Conservation (phyloP, 2,888 invertebrate genomes). For the Tetheella fluctuosa region DNA sequence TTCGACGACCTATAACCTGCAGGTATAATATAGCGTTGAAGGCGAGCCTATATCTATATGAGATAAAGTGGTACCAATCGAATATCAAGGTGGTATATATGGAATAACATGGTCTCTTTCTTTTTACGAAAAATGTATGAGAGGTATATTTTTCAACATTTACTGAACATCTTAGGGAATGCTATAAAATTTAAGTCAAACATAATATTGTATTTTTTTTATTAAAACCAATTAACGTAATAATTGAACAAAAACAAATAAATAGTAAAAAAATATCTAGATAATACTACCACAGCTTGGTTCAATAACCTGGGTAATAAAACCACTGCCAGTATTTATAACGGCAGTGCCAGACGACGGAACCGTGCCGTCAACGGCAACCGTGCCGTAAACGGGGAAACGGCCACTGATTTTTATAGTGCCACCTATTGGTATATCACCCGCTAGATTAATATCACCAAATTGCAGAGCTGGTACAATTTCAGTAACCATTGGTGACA, state of each 20-base stretch:
- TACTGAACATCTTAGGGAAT: too few relatives aligned
- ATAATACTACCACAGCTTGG: slow-evolving; percentile 17
- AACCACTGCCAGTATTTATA: slow-evolving; percentile 53
- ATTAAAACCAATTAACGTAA: not conserved
- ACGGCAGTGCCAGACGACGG: slow-evolving; percentile 63
- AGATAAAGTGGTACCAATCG: too few relatives aligned
- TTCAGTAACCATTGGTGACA: slow-evolving; percentile 61
- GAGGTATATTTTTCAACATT: too few relatives aligned
- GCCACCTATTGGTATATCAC: slow-evolving; percentile 67
- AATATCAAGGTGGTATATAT: too few relatives aligned
- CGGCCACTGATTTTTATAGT: slow-evolving; percentile 65
- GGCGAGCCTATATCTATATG: too few relatives aligned
- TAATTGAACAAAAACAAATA: slow-evolving; percentile 19
- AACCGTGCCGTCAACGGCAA: slow-evolving; percentile 62
- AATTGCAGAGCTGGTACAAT: slow-evolving; percentile 62
- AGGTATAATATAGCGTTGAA: too few relatives aligned
- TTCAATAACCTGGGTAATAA: slow-evolving; percentile 25
- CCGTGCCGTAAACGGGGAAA: slow-evolving; percentile 70
- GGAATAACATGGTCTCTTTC: too few relatives aligned
- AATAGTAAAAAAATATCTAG: slow-evolving; percentile 17
- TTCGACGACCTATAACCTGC: too few relatives aligned
- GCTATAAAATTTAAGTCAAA: not conserved
- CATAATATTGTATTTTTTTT: not conserved
- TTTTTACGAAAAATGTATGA: too few relatives aligned
- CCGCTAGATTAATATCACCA: slow-evolving; percentile 62